These are phyloP conservation scores for Clarias gariepinus DNA, from an alignment of 2,113 vertebrate species.

Conservation along the genomic window DNA sequence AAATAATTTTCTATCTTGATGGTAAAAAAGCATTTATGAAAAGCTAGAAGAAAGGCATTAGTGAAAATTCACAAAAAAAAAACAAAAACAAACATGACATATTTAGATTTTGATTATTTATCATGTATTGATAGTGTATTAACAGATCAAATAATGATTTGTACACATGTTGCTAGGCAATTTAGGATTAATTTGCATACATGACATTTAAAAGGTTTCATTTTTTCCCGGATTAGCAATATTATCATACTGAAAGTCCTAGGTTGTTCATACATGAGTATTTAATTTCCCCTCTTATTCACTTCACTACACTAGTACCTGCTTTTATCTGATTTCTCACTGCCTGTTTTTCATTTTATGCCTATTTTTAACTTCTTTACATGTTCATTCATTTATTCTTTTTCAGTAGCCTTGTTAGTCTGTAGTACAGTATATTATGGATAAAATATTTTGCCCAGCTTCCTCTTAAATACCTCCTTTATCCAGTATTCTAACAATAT, in stretches of 20 bases:
- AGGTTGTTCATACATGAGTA: not conserved
- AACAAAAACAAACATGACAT: not conserved
- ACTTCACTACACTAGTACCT: not conserved
- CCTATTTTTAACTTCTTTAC: not conserved
- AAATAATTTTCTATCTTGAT: no score
- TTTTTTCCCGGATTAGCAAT: not conserved
- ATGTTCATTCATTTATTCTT: not conserved
- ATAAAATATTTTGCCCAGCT: not conserved
- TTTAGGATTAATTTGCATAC: not conserved
- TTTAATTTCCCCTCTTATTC: conserved; percentile 18
- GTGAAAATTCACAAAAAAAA: no score
- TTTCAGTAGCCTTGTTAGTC: not conserved
- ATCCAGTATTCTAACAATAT: not conserved
- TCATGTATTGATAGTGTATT: not conserved
- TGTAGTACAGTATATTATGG: not conserved
- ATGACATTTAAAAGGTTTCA: not conserved
- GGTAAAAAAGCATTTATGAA: no score
- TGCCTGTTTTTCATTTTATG: not conserved
- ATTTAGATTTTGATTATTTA: not conserved
- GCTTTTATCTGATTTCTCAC: not conserved
- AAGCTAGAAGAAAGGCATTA: no score
- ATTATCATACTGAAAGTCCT: not conserved
- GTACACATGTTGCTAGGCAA: not conserved
- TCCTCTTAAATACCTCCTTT: not conserved
- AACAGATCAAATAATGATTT: not conserved